Evolutionary conservation across 1,140 invertebrate species (phyloP).

Genomic region (Brachionus koreanus): DNA sequence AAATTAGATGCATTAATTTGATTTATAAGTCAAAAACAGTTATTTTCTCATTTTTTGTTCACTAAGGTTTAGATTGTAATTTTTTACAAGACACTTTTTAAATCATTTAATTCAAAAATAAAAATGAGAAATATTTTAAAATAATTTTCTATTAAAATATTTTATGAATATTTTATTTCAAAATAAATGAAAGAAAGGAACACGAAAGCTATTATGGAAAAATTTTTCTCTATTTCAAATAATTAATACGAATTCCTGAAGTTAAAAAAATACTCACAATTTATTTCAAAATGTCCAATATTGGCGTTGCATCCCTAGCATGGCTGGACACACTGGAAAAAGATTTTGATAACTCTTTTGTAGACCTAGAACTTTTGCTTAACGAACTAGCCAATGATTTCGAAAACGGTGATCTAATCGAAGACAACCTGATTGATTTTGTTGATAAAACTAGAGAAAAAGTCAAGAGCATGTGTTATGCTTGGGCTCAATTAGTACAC

Average conservation of each 20-base stretch:
- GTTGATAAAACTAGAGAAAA: conserved; percentile 70
- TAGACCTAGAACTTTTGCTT: conserved; percentile 73
- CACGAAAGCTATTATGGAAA: background rate
- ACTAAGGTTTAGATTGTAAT: no score
- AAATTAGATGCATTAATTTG: no score
- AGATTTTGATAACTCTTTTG: conserved; percentile 81
- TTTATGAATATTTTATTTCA: conserved; percentile 39
- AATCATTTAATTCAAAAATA: background rate
- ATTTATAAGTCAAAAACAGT: no score
- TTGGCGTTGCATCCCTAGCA: conserved; percentile 49
- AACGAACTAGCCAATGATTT: conserved; percentile 62
- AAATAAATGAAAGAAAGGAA: background rate
- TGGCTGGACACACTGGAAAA: conserved; percentile 82
- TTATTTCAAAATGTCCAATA: background rate
- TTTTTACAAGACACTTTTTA: background rate
- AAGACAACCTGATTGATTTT: conserved; percentile 66
- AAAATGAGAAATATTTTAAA: background rate
- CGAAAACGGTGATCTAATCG: conserved; percentile 60
- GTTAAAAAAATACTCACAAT: background rate
- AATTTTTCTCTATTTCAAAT: background rate
- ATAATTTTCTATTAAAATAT: conserved; percentile 1
- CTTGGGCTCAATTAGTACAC: conserved; percentile 77
- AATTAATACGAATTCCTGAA: background rate
- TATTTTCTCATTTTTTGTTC: no score
- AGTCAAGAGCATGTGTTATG: conserved; percentile 72